Evolutionary conservation across 1,140 invertebrate species (phyloP).

Genomic region (Araneus ventricosus): DNA sequence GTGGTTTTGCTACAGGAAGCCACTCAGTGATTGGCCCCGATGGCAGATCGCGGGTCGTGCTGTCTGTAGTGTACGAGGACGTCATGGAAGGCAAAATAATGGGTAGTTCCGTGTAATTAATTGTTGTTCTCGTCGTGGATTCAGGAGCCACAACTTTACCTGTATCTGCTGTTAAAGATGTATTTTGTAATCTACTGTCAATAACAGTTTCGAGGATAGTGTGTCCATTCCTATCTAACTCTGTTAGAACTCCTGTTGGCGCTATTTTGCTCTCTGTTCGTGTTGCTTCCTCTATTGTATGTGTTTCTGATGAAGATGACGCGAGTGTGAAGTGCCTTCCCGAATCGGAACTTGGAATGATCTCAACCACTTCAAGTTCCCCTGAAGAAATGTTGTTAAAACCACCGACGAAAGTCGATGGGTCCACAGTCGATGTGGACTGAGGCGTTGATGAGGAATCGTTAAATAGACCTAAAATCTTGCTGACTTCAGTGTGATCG

Average conservation of each 20-base stretch:
- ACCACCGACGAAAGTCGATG: background rate
- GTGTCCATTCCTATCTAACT: constrained; percentile 62
- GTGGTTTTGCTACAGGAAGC: constrained; percentile 73
- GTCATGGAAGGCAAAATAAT: constrained; percentile 51
- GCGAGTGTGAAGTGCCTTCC: background rate
- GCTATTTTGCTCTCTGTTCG: background rate
- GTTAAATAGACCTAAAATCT: constrained; percentile 60
- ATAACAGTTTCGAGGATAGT: constrained; percentile 64
- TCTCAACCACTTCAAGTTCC: constrained; percentile 48
- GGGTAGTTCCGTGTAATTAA: constrained; percentile 44
- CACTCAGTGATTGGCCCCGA: constrained; percentile 75
- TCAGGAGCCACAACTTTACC: background rate
- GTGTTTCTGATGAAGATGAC: background rate
- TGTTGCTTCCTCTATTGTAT: background rate
- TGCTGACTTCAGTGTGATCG: constrained; percentile 48
- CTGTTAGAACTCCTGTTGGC: constrained; percentile 64
- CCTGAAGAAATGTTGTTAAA: constrained; percentile 56
- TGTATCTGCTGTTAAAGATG: background rate
- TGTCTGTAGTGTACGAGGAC: background rate
- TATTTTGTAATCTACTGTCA: background rate
- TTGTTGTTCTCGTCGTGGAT: constrained; percentile 6
- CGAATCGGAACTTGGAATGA: constrained; percentile 35
- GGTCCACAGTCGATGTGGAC: background rate
- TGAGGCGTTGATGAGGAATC: background rate
- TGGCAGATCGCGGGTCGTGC: background rate